Base-by-base conservation (phyloP, 2,888 invertebrate species). In the Cylindroiulus punctatus region DNA sequence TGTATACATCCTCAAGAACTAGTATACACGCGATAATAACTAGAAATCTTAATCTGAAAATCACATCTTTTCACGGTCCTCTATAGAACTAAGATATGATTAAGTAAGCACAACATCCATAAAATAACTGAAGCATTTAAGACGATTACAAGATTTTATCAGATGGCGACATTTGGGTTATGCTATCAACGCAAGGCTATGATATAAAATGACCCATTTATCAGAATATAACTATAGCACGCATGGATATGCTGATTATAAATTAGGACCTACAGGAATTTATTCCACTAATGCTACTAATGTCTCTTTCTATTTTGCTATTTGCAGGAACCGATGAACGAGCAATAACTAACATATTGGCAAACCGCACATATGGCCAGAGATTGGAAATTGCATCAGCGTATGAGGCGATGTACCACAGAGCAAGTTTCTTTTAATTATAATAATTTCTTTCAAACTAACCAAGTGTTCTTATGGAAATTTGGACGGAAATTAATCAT, bases 381-480 rank as follows among this genome's bases (percentile, higher is more conserved):
- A 93, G 98, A 87, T 93, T 96, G 89, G 94, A 96, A 90, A 96
- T 97, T 89, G 94, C 94, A 32, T 92, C 93, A 40, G 94, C 94
- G 89, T 97, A 95, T 92, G 97, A 97, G 92, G 95, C 95, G 1
- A 92, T 96, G 89, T 97, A 95, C 91, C 97, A 97, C 90, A 96
- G 96, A 93, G 96, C 95, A 92, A 90, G 92, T 88, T 47, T n/a
- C 40, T 40, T 40, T 40, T 8, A 7, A 40, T 7, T 7, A 40
- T 40, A 40, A n/a, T n/a, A 40, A 40, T 8, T 8, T 40, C 8
- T 40, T 40, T 40, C 8, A 40, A 40, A 40, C 40, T 8, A 40
- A 40, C 40, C 40, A 4, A 40, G 4, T 7, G 40, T 40, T 7
- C 4, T 40, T 8, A 40, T 4, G 17, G 17, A 47, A 47, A 47